Conservation (phyloP, 2,113 vertebrate genomes). For the Erythrolamprus reginae region DNA sequence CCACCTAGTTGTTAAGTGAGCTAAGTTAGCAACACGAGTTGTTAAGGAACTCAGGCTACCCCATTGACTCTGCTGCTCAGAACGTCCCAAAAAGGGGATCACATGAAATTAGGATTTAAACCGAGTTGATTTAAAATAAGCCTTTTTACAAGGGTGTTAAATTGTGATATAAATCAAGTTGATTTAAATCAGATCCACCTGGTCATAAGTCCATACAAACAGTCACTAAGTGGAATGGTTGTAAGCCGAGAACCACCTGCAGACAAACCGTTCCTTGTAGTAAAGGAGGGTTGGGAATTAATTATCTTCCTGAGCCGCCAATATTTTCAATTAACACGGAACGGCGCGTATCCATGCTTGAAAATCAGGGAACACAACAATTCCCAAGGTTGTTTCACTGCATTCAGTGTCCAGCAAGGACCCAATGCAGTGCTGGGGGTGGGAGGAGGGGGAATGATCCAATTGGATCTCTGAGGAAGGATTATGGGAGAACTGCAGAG, state of each 20-base stretch:
- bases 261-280: not conserved
- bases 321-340: not conserved
- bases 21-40: not conserved
- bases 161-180: too few species aligned
- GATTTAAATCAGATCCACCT: too few species aligned
- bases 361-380: not conserved
- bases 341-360: not conserved
- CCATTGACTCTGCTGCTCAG: too few species aligned
- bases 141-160: too few species aligned
- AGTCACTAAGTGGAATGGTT: too few species aligned
- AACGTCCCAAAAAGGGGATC: too few species aligned
- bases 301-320: not conserved
- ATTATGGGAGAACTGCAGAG: not conserved
- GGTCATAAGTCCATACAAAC: too few species aligned
- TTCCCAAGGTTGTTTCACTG: not conserved
- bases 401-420: not conserved
- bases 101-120: too few species aligned
- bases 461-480: not conserved
- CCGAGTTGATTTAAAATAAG: too few species aligned
- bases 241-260: too few species aligned
- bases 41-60: not conserved
- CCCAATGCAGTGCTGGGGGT: not conserved
- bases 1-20: not conserved
- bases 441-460: not conserved
- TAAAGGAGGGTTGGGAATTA: not conserved